Evolutionary conservation across 1,140 invertebrate species (phyloP), one percentile per base, ranked within the genome.

Genomic region (Drosophila mojavensis): DNA sequence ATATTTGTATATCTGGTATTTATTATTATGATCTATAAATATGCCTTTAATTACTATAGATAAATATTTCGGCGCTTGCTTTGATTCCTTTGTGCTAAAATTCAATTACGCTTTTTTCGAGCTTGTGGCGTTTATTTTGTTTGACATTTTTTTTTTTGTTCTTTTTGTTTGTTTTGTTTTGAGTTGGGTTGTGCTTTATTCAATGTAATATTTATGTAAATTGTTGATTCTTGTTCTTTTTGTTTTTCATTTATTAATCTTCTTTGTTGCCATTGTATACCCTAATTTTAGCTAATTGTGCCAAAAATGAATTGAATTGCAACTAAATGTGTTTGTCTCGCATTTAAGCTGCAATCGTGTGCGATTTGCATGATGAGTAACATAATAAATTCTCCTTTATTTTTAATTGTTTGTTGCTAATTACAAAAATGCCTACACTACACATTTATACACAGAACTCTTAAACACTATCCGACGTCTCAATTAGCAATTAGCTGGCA

Each of bases 371-470:
- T 54, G 20, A 48, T 36, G 75, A 69, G 71, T 83, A 78, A 84
- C 64, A 64, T 89, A 86, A 89, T 88, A 84, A 89, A 89, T 88
- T 88, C 85, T 80, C 73, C 7, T 47, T 33, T 33, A 33, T 69
- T 74, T 62, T 54, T 41, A n/a, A 41, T 41, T 13, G 41, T 68
- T 65, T 28, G 56, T 70, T 79, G 69, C 79, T 89, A 89, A 84
- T 89, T 89, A 89, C 80, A 89, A 89, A 74, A 86, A 90, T 84
- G 80, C 84, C 84, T 89, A 89, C 84, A 73, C 84, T 89, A 89
- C 81, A 79, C 56, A 73, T 65, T 63, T 83, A 88, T 88, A 86
- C 79, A 83, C 79, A 75, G 47, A 86, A 89, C 62, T 43, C 84
- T 89, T 88, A 83, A 66, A 71, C 45, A 68, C 79, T 86, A 86